Percentiles rank a stretch among this genome's conserved stretches.
Evolutionary conservation across 2,797 vertebrate genomes (phyloP).

Genomic region (Odontamblyopus rebecca): DNA sequence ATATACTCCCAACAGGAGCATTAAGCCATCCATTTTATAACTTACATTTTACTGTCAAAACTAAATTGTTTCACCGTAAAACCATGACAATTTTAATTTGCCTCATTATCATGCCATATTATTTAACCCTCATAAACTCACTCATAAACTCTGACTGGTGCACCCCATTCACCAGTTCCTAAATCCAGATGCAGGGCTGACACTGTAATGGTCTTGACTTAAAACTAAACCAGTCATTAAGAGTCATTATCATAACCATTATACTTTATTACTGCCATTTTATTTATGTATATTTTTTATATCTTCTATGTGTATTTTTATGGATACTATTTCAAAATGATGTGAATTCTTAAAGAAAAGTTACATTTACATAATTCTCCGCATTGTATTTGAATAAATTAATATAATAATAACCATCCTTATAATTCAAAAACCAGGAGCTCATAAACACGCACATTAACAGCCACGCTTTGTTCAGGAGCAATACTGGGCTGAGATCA

Average conservation of each 20-base stretch:
- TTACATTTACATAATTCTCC: neutral
- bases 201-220: neutral
- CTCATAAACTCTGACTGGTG: slow-evolving; percentile 13
- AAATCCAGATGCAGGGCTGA: neutral
- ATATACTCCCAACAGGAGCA: neutral
- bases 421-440: neutral
- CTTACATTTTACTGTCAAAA: slow-evolving; percentile 2
- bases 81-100: neutral
- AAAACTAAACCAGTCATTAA: neutral
- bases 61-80: slow-evolving; percentile 1
- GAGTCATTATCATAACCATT: slow-evolving; percentile 9
- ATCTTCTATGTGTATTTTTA: neutral
- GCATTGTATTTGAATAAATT: neutral
- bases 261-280: neutral
- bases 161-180: slow-evolving; percentile 16
- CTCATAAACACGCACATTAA: neutral
- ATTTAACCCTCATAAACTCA: slow-evolving; percentile 9
- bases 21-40: slow-evolving; percentile 1
- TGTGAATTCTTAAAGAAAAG: neutral
- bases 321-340: neutral
- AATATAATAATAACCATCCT: neutral
- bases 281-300: slow-evolving; percentile 1
- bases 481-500: neutral
- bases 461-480: too few relatives aligned
- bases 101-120: slow-evolving; percentile 10